Conservation (phyloP, 2,797 vertebrate species). For the Tauraco hartlaubi region DNA sequence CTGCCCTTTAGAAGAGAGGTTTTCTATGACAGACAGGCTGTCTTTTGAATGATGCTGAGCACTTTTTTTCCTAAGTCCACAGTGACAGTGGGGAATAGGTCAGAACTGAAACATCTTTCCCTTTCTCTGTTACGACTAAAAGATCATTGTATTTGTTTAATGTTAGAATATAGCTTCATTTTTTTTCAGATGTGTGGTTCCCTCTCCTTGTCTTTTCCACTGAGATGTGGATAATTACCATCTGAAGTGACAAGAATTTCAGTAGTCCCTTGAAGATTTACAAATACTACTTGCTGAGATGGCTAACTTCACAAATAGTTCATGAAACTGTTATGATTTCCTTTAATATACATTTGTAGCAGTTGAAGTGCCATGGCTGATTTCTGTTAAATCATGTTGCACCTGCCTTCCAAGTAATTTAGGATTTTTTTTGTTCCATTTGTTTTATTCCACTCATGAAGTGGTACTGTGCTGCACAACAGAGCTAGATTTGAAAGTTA, state of each 20-base stretch:
- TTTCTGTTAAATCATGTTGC: neutral
- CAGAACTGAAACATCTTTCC: neutral
- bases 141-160: neutral
- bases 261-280: neutral
- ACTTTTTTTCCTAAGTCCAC: neutral
- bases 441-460: neutral
- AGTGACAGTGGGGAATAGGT: neutral
- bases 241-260: neutral
- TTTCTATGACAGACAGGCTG: neutral
- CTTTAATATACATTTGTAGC: neutral
- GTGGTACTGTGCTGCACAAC: neutral
- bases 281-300: neutral
- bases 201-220: neutral
- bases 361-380: neutral
- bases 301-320: neutral
- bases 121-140: neutral
- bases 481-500: neutral
- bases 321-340: neutral
- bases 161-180: neutral
- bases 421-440: neutral
- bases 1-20: neutral
- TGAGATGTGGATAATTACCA: neutral
- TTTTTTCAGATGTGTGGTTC: neutral
- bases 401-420: neutral
- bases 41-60: neutral